Evolutionary conservation across 2,888 invertebrate genomes (phyloP).

Genomic region (Acrobasis repandana): DNA sequence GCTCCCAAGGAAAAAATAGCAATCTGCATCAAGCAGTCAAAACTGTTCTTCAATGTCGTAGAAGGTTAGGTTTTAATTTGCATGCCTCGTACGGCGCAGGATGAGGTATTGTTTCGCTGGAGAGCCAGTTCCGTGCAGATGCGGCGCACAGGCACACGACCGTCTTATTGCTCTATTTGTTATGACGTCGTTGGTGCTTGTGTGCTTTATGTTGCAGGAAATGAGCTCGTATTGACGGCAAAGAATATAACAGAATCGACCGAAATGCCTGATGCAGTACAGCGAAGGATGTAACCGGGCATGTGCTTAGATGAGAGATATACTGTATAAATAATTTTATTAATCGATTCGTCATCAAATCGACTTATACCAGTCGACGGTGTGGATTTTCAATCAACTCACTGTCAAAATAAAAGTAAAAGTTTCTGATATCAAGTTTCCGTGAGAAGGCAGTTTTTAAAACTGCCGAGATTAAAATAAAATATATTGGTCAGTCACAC

Average conservation of each 20-base stretch:
- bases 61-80: slow-evolving; percentile 32
- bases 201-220: slow-evolving; percentile 62
- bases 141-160: slow-evolving; percentile 48
- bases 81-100: slow-evolving; percentile 45
- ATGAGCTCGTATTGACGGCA: slow-evolving; percentile 57
- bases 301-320: too few relatives aligned
- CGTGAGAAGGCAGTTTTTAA: background rate
- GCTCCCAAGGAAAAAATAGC: too few relatives aligned
- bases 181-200: slow-evolving; percentile 57
- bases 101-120: slow-evolving; percentile 56
- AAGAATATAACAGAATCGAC: slow-evolving; percentile 34
- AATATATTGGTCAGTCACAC: background rate
- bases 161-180: slow-evolving; percentile 65
- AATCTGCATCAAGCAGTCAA: too few relatives aligned
- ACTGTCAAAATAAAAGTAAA: background rate
- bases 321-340: too few relatives aligned
- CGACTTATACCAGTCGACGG: background rate
- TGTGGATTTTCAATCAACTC: too few relatives aligned
- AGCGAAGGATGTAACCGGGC: too few relatives aligned
- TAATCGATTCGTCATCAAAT: too few relatives aligned
- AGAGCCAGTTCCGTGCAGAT: slow-evolving; percentile 64
- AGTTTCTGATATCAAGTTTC: background rate
- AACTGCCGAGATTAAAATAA: background rate
- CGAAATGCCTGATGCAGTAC: too few relatives aligned
- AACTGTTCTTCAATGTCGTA: slow-evolving; percentile 3